Base-by-base conservation (phyloP, 92 coral and sea anemone genomes). In the Desmophyllum pertusum region DNA sequence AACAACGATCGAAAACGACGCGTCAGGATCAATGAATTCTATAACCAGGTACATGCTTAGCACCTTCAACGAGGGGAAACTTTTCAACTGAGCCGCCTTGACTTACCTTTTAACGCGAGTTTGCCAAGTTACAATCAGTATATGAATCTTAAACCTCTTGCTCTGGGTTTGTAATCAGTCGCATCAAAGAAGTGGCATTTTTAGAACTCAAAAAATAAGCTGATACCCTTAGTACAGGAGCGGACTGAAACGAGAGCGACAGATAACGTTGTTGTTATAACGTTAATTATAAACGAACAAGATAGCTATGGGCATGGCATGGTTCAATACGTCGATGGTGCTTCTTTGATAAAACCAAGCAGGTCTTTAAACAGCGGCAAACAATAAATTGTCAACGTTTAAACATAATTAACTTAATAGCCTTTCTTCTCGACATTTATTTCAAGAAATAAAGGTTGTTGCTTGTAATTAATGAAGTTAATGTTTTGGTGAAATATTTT, bases 331-430 rank as follows among this genome's bases (percentile, higher is more conserved):
- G 10, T 68, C 67, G 23, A 31, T 33, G 79, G 79, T 75, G 79
- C 79, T 52, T 65, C 31, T 67, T 37, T 50, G 40, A 51, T 33
- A 70, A 80, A 80, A 37, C 65, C 84, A 80, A 80, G 76, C 84
- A 80, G 86, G 86, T 82, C 43, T 59, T 66, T 82, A 29, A 70
- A 59, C 71, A 82, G 87, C 81, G 82, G 74, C 87, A 77, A 76
- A 64, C 87, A 76, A 84, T 59, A 62, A 59, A 83, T 53, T 84
- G 52, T 61, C 35, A 74, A 84, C 80, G 62, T 45, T 42, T 0
- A 18, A 48, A 21, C 1, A 38, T 10, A 14, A 13, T 15, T 30
- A 31, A n/a, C 51, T 70, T 14, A 30, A 25, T 31, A 36, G 52
- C 31, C 25, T 9, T 25, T 25, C 33, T 57, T n/a, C 64, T 25